A percentile compares a stretch with the other conserved stretches of the same genome.
These are phyloP conservation scores for Sarcophaga caerulescens DNA, from an alignment of 2,888 invertebrate species.

Conservation along the genomic window DNA sequence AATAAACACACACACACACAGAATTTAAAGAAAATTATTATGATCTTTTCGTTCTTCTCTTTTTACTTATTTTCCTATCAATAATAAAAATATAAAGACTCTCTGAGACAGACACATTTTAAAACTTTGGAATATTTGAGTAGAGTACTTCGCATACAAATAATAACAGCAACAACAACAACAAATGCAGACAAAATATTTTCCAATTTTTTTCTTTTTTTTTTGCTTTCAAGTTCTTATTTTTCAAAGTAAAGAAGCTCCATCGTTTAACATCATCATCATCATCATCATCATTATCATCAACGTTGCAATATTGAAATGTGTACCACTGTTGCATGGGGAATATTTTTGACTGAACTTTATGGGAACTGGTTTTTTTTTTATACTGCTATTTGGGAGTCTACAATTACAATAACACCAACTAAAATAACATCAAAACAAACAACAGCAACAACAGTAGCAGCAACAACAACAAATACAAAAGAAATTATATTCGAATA, in stretches of 20 bases:
- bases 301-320: constrained; percentile 45
- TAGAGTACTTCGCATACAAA: no score
- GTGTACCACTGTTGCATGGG: constrained; percentile 59
- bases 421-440: constrained; percentile 27
- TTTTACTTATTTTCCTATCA: neutral
- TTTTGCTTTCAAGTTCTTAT: no score
- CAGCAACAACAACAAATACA: constrained; percentile 8
- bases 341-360: constrained; percentile 45
- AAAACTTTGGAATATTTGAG: no score
- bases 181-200: constrained; percentile 9
- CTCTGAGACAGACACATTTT: no score
- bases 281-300: constrained; percentile 29
- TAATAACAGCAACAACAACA: neutral
- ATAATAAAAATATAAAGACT: constrained; percentile 6
- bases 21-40: no score
- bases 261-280: constrained; percentile 26
- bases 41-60: neutral
- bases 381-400: constrained; percentile 39
- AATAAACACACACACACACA: constrained; percentile 17
- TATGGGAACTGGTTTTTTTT: neutral
- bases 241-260: neutral
- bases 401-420: constrained; percentile 17
- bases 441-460: constrained; percentile 14
- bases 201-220: neutral
- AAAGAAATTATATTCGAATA: constrained; percentile 14